Percentiles rank a stretch among this genome's conserved stretches.
Conservation (phyloP, 2,113 vertebrate genomes). For the Pelobates fuscus region DNA sequence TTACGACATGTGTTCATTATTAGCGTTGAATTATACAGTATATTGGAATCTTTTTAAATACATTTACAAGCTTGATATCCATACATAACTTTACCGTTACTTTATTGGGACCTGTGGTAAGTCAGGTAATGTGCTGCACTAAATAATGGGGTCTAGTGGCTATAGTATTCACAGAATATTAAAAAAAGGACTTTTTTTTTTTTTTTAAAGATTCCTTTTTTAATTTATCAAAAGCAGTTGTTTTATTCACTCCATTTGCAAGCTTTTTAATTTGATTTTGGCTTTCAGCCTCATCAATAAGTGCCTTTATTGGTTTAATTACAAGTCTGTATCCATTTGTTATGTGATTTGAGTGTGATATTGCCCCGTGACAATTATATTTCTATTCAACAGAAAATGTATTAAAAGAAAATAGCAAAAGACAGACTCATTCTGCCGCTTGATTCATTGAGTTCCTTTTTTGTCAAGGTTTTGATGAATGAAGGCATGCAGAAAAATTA, state of each 20-base stretch:
- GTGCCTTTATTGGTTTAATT: constrained; percentile 66
- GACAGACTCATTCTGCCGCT: constrained; percentile 59
- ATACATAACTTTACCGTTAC: too few relatives aligned
- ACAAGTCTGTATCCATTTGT: constrained; percentile 70
- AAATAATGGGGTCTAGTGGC: constrained; percentile 14
- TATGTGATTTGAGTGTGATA: constrained; percentile 65
- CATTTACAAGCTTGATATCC: too few relatives aligned
- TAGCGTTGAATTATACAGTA: too few relatives aligned
- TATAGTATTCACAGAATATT: constrained; percentile 3
- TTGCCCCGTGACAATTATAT: constrained; percentile 68
- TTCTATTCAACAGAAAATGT: constrained; percentile 68
- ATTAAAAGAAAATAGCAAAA: constrained; percentile 65
- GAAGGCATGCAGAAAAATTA: constrained; percentile 62
- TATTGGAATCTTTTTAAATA: too few relatives aligned
- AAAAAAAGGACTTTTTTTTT: constrained; percentile 21
- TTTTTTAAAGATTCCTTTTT: too few relatives aligned
- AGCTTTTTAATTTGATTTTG: constrained; percentile 67
- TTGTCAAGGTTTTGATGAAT: constrained; percentile 65
- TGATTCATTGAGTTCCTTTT: constrained; percentile 71
- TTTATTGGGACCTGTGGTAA: too few relatives aligned
- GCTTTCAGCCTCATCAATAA: constrained; percentile 59
- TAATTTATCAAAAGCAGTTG: constrained; percentile 9
- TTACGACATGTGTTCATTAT: too few relatives aligned
- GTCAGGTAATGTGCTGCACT: too few relatives aligned
- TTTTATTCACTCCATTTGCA: not conserved